These are phyloP conservation scores for Caranx ignobilis DNA, from an alignment of 2,113 vertebrate genomes.

Conservation along the genomic window DNA sequence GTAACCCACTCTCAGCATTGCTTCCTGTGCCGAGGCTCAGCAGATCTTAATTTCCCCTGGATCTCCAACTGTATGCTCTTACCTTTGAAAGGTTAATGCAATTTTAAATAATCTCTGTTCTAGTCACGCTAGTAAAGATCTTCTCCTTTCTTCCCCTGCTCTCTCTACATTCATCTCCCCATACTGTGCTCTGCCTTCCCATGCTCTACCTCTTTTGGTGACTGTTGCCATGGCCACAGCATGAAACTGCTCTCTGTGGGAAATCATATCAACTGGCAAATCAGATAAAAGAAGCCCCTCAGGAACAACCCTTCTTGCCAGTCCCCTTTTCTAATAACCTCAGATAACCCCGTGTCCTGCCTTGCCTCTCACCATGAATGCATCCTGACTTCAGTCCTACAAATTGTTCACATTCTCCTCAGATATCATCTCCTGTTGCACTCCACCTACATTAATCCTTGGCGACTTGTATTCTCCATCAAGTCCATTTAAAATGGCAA, in stretches of 20 bases:
- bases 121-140: constrained; percentile 8
- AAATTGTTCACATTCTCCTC: constrained; percentile 20
- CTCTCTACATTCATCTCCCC: constrained; percentile 24
- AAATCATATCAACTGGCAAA: constrained; percentile 69
- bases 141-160: constrained; percentile 4
- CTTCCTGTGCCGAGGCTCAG: constrained; percentile 40
- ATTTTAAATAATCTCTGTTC: constrained; percentile 47
- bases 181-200: neutral
- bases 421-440: constrained; percentile 9
- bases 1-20: constrained; percentile 83
- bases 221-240: constrained; percentile 81
- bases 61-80: neutral
- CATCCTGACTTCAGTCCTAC: neutral
- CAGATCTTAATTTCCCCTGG: constrained; percentile 50
- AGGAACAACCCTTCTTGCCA: constrained; percentile 32
- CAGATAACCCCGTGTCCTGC: constrained; percentile 21
- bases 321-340: constrained; percentile 31
- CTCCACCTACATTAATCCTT: neutral
- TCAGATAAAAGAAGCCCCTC: constrained; percentile 59
- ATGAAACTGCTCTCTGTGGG: constrained; percentile 58
- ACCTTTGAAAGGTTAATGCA: constrained; percentile 43
- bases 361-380: constrained; percentile 1
- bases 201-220: constrained; percentile 44
- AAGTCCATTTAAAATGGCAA: constrained; percentile 7
- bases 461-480: neutral